Evolutionary conservation across 2,113 vertebrate species (phyloP), one percentile per base, ranked within the genome.

Genomic region (Ifrita kowaldi): DNA sequence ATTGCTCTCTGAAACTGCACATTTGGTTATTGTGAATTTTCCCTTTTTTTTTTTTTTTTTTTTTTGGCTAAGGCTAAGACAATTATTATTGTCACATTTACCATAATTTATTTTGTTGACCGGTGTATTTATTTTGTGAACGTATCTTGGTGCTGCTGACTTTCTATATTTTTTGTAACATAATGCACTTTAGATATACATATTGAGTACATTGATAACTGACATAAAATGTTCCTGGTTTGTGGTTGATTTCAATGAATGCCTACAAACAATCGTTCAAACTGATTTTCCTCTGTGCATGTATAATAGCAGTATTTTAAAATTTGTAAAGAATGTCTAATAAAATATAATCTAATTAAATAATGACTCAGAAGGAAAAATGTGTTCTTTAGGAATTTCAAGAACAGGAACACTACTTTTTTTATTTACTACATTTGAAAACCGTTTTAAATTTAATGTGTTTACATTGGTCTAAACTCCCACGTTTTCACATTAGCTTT

Each of bases 101-200:
- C 96, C 94, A 95, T 98, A 98, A 99, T 99, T 99, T 99, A 99
- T 99, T 99, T 99, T 98, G 98, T 98, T 98, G 98, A 98, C 97
- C 94, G 95, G 98, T 99, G 96, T 99, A 99, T 99, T 99, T 99
- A 99, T 99, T 99, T 99, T 99, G 98, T 99, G 98, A 99, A 99
- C 98, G 89, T 99, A 99, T 99, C 98, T 98, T 96, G 98, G 98
- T 99, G 99, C 99, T 99, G 99, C 99, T 99, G 99, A 99, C 97
- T 98, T 98, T 98, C 98, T 99, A 98, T 99, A 98, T 96, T 98
- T 98, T 97, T 98, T 99, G 98, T 99, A 99, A 99, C 98, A 98
- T 98, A 98, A 98, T 99, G 99, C 99, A 99, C 99, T 99, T 99
- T 99, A 99, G 98, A 98, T 99, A 98, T 98, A 99, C 98, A 98